A percentile compares a stretch with the other conserved stretches of the same genome.
phyloP scores from a whole-genome alignment of 53 echinoderm and acorn worm genomes.

The Zoroaster sp. region DNA sequence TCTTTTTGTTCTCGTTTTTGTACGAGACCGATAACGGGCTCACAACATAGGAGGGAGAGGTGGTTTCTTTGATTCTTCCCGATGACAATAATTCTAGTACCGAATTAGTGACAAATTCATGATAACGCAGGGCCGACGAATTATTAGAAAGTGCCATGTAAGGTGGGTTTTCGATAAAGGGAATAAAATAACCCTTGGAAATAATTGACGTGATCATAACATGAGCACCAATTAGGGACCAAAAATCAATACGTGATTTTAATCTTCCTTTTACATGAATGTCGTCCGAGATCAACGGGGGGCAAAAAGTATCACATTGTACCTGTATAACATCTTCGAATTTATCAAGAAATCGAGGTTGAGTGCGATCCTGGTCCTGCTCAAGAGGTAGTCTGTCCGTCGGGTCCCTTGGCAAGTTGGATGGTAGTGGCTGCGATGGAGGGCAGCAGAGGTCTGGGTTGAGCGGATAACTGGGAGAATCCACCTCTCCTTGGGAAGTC shows the following conservation, averaged over 20 bases:
- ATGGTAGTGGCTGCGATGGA: background rate
- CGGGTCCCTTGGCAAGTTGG: background rate
- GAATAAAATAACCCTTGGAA: background rate
- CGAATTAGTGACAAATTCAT: background rate
- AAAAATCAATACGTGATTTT: background rate
- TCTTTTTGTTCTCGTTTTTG: background rate
- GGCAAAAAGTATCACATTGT: background rate
- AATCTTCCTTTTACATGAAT: background rate
- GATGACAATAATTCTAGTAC: background rate
- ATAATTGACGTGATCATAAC: background rate
- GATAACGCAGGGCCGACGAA: background rate
- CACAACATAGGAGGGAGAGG: background rate
- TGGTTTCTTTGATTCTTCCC: background rate
- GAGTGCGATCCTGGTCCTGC: too few relatives aligned
- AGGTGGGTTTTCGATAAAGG: background rate
- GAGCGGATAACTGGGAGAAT: background rate
- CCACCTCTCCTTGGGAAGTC: background rate
- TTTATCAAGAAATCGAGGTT: too few relatives aligned
- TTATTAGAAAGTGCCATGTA: background rate
- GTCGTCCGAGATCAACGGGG: background rate
- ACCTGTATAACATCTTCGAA: background rate
- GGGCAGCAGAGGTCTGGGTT: background rate
- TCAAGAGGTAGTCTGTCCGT: background rate
- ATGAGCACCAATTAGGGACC: background rate
- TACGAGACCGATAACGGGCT: background rate